Conservation (phyloP, 2,888 invertebrate genomes). For the Resseliella maxima region DNA sequence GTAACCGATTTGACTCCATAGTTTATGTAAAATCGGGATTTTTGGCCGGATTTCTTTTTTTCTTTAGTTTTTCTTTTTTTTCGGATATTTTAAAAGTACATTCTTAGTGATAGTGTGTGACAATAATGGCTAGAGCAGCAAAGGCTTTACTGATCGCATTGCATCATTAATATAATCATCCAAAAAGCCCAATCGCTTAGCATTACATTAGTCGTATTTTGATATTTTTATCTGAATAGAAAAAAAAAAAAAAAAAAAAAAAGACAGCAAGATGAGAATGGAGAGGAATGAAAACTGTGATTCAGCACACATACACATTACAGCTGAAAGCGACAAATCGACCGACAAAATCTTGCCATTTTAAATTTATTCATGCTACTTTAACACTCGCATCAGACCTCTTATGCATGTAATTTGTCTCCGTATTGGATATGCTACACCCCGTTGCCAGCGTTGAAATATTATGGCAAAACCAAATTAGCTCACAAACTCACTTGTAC, state of each 20-base stretch:
- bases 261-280: not conserved
- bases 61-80: too few species aligned
- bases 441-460: slow-evolving; percentile 31
- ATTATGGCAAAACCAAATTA: not conserved
- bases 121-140: not conserved
- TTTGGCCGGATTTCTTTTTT: too few species aligned
- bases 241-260: not conserved
- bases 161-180: slow-evolving; percentile 48
- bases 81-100: not conserved
- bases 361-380: slow-evolving; percentile 9
- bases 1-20: not conserved
- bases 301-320: not conserved
- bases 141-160: not conserved
- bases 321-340: slow-evolving; percentile 1
- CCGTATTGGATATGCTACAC: not conserved
- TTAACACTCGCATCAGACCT: not conserved
- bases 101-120: not conserved
- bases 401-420: slow-evolving; percentile 29
- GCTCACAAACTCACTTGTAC: not conserved
- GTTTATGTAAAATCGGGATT: not conserved
- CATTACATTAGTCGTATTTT: not conserved
- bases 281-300: not conserved
- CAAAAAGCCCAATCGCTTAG: slow-evolving; percentile 5
- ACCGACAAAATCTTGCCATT: slow-evolving; percentile 39
- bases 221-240: not conserved